phyloP scores from a whole-genome alignment of 2,888 invertebrate genomes.

The Melipona bicolor region DNA sequence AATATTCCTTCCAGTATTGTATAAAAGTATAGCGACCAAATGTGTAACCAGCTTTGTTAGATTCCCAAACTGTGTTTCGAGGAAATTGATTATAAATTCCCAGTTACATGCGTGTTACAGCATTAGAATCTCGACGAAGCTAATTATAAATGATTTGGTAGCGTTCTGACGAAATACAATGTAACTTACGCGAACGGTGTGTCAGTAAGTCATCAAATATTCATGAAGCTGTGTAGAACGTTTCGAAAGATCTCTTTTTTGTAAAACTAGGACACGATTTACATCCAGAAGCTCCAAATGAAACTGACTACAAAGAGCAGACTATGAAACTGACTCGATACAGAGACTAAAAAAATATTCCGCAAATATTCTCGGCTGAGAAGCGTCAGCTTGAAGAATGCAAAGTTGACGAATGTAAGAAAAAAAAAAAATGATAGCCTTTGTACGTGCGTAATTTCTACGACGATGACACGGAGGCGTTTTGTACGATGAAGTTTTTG shows the following conservation, averaged over 20 bases:
- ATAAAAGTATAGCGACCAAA: no score
- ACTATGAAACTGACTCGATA: neutral
- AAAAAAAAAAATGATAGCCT: neutral
- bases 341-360: neutral
- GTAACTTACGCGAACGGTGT: neutral
- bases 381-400: neutral
- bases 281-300: neutral
- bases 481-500: constrained; percentile 17
- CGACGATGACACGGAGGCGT: neutral
- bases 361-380: neutral
- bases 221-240: neutral
- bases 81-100: no score
- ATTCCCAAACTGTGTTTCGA: no score
- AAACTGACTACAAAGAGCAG: neutral
- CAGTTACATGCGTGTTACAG: no score
- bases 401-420: neutral
- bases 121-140: no score
- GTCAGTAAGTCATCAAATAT: neutral
- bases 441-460: constrained; percentile 20
- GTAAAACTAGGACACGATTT: neutral
- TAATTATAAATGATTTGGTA: no score
- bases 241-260: neutral
- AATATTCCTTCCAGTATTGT: no score
- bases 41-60: no score
- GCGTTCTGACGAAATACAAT: neutral